These are phyloP conservation scores for Raillietiella orientalis DNA, from an alignment of 2,888 invertebrate genomes.

Conservation along the genomic window DNA sequence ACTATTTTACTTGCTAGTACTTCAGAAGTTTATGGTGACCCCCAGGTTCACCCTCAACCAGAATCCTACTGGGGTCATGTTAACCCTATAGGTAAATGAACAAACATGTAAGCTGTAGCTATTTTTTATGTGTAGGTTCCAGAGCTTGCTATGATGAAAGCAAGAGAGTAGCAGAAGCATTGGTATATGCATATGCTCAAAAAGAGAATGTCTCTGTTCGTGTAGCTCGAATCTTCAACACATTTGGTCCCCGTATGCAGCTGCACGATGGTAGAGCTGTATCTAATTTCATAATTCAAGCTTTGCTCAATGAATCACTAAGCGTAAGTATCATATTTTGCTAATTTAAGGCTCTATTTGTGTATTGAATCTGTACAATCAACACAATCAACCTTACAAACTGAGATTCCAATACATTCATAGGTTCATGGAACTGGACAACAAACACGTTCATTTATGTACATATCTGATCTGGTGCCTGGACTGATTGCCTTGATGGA, in stretches of 20 bases:
- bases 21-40: slow-evolving; percentile 96
- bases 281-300: slow-evolving; percentile 92
- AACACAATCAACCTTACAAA: too few species aligned
- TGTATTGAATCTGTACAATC: too few species aligned
- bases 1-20: slow-evolving; percentile 85
- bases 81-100: slow-evolving; percentile 53
- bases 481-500: slow-evolving; percentile 75
- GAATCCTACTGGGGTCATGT: slow-evolving; percentile 99
- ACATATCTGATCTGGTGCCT: slow-evolving; percentile 83
- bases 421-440: slow-evolving; percentile 20
- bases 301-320: slow-evolving; percentile 69
- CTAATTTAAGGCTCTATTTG: background rate
- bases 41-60: slow-evolving; percentile 85
- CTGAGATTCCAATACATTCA: too few species aligned
- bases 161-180: slow-evolving; percentile 86
- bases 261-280: slow-evolving; percentile 95
- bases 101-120: too few species aligned
- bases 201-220: slow-evolving; percentile 83
- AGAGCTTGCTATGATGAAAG: slow-evolving; percentile 97
- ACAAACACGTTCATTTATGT: slow-evolving; percentile 76
- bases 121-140: too few species aligned
- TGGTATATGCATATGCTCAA: slow-evolving; percentile 83
- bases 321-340: slow-evolving; percentile 28
- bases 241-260: slow-evolving; percentile 96
- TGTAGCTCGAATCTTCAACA: slow-evolving; percentile 94